Evolutionary conservation across 2,113 vertebrate species (phyloP), one percentile per base, ranked within the genome.

Genomic region (Spermophilus dauricus): DNA sequence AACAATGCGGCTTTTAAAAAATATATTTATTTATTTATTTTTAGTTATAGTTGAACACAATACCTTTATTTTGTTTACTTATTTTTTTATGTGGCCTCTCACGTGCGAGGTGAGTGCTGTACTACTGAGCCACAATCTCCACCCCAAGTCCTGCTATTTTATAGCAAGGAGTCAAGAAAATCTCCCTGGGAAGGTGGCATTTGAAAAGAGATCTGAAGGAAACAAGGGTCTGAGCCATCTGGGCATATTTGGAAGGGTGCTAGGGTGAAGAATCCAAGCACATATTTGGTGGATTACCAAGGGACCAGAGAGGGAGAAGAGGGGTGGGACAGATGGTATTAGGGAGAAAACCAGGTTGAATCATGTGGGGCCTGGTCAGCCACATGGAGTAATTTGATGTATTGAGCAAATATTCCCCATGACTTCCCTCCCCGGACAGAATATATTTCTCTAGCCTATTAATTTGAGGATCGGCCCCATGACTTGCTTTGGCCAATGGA

Each of bases 291-390:
- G 37, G 53, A 24, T 37, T 8, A 37, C 20, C 12, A 8, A n/a
- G 20, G 12, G 22, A 11, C n/a, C n/a, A n/a, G 4, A 9, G 1
- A 75, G 53, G 3, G 2, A 10, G 53, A n/a, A n/a, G 18, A 32
- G 18, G 77, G 53, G 17, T n/a, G 32, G 24, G 30, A 30, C 3
- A 20, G 78, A 58, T 37, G 34, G 12, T 58, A 51, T 58, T 4
- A 24, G 53, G 53, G 26, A 61, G 53, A 82, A 14, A 82, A 51
- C 51, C 22, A 28, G 53, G 56, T 61, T 20, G 14, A 3, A 16
- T 28, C 56, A 17, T 1, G 2, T 4, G 58, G 18, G n/a, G 24
- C n/a, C 56, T 17, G 53, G 53, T 17, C 53, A 28, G 56, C 14
- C 24, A 39, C 0, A 4, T 2, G 5, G 22, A 42, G 30, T 39